These are phyloP conservation scores for Meteorus sp. DNA, from an alignment of 1,140 invertebrate genomes.

Conservation along the genomic window DNA sequence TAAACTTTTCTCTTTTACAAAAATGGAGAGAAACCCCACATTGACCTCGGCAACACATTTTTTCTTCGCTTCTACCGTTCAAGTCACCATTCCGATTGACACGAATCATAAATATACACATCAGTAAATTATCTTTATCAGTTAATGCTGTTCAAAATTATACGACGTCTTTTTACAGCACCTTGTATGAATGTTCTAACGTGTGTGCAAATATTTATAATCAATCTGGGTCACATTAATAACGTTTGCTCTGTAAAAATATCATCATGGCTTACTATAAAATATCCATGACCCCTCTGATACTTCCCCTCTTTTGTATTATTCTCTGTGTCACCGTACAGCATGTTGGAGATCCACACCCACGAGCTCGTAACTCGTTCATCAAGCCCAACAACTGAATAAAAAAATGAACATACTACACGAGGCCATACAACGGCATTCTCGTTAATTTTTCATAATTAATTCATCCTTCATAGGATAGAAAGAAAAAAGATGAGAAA, in stretches of 20 bases:
- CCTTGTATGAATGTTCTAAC: slow-evolving; percentile 1
- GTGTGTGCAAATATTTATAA: slow-evolving; percentile 7
- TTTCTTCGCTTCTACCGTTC: no score
- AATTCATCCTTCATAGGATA: not conserved
- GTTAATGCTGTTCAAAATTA: no score
- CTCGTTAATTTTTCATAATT: not conserved
- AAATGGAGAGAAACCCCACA: slow-evolving; percentile 29
- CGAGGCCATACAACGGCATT: not conserved
- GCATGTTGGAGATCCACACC: slow-evolving; percentile 17
- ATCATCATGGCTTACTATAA: slow-evolving; percentile 1
- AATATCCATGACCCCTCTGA: not conserved
- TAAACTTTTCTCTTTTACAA: slow-evolving; percentile 24
- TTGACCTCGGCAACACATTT: no score
- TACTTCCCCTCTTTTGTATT: not conserved
- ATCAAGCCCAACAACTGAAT: slow-evolving; percentile 22
- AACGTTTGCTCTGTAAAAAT: slow-evolving; percentile 1
- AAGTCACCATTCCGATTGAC: no score
- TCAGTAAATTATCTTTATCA: no score
- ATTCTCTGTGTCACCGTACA: not conserved
- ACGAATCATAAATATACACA: no score
- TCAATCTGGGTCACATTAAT: slow-evolving; percentile 11
- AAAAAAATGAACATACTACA: not conserved
- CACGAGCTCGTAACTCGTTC: slow-evolving; percentile 18
- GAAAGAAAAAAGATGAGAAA: not conserved
- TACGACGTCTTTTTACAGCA: no score